Base-by-base conservation (phyloP, 2,888 invertebrate species). In the Tiphia femorata region DNA sequence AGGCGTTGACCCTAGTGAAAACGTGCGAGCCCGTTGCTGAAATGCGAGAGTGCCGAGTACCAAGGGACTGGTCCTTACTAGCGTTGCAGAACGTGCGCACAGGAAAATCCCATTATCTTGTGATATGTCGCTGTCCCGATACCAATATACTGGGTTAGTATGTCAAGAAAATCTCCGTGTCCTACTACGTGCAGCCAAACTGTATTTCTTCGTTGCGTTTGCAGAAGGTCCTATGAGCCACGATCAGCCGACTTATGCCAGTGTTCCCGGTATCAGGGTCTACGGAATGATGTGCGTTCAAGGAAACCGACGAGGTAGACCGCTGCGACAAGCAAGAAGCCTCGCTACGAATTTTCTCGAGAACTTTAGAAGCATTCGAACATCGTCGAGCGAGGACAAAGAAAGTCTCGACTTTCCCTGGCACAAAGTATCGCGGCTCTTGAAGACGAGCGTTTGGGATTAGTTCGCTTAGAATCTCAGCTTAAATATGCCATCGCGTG, bases 191-290 rank as follows among this genome's bases (percentile, higher is more conserved):
- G 8, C 5, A 25, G 25, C 8, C 8, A 25, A 6, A 6, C 25
- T 25, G 14, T 30, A 35, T 35, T 43, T 44, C 38, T 42, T 54
- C 8, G n/a, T 7, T 17, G 16, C 19, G 29, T 50, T 78, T 79
- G 23, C 86, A 95, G 96, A 96, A 86, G 96, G 96, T 10, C 96
- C 96, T 48, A 94, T 96, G 91, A 94, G 94, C 7, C 96, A 96
- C 81, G 95, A 95, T 81, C 95, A 95, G 80, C 96, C 96, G 10
- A 94, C 95, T 0, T 96, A 96, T 79, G 96, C 96, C 2, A 94
- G 95, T 70, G 95, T 96, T 7, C 96, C 96, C 2, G 96, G 96
- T 1, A 96, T 96, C 63, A 88, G 95, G 65, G 96, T 96, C 0
- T 96, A 94, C 78, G 96, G 96, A 38, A 96, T 96, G 96, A 93